A percentile compares a stretch with the other conserved stretches of the same genome.
Evolutionary conservation across 2,888 invertebrate genomes (phyloP).

Genomic region (Autographa gamma): DNA sequence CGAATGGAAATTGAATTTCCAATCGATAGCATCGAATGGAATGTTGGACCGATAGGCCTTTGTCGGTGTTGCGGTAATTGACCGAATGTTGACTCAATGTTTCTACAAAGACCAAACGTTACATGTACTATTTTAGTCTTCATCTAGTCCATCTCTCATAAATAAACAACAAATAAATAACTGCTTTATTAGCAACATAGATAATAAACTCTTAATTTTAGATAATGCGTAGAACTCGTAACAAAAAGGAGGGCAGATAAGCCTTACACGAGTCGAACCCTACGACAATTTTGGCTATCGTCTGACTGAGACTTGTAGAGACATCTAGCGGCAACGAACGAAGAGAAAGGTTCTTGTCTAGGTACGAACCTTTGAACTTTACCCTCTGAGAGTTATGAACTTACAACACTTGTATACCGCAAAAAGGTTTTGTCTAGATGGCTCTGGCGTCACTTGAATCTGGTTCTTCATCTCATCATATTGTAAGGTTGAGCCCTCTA

Average conservation of each 20-base stretch:
- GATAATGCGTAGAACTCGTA: slow-evolving; percentile 18
- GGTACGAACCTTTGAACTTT: neutral
- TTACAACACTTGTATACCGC: neutral
- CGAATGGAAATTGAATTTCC: slow-evolving; percentile 65
- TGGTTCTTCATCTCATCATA: neutral
- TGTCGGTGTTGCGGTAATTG: slow-evolving; percentile 41
- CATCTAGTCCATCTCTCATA: neutral
- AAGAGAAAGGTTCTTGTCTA: neutral
- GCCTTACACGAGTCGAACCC: slow-evolving; percentile 18
- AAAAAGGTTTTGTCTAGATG: neutral
- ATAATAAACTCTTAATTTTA: neutral
- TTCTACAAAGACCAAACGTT: neutral
- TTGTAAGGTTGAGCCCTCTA: slow-evolving; percentile 18
- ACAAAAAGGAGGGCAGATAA: slow-evolving; percentile 46
- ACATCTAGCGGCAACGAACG: slow-evolving; percentile 39
- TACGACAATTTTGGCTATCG: neutral
- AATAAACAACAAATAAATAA: neutral
- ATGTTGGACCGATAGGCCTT: slow-evolving; percentile 44
- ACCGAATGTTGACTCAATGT: slow-evolving; percentile 33
- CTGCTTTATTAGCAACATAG: neutral
- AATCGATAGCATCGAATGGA: slow-evolving; percentile 57
- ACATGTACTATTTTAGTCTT: neutral
- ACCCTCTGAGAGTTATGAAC: neutral
- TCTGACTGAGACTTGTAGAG: slow-evolving; percentile 32
- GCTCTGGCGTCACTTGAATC: neutral